These are phyloP conservation scores for Apostichopus leukothele DNA, from an alignment of 53 echinoderm and acorn worm species.

Conservation along the genomic window DNA sequence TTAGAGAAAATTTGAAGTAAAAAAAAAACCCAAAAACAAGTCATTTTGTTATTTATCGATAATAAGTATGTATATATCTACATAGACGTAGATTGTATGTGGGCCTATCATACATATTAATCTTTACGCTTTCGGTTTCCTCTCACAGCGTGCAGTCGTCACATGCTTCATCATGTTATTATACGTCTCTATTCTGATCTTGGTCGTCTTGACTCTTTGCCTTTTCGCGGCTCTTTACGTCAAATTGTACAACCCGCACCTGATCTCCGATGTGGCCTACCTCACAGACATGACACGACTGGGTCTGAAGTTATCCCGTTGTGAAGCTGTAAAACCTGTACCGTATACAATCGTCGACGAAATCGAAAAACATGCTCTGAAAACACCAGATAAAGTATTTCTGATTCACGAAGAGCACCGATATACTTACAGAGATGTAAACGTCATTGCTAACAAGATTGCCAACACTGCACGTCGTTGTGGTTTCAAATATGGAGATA, in stretches of 20 bases:
- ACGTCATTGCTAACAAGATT: conserved; percentile 74
- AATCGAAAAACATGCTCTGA: conserved; percentile 63
- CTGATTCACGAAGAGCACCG: conserved; percentile 71
- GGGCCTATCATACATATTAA: too few relatives aligned
- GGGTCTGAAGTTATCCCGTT: conserved; percentile 56
- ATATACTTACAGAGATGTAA: conserved; percentile 79
- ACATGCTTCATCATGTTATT: neutral
- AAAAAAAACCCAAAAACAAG: too few relatives aligned
- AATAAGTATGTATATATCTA: too few relatives aligned
- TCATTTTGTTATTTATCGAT: too few relatives aligned
- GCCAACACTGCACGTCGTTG: conserved; percentile 65
- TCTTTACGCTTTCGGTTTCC: neutral
- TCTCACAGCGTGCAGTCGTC: neutral
- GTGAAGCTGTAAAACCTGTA: conserved; percentile 52
- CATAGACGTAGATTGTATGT: too few relatives aligned
- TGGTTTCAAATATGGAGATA: conserved; percentile 78
- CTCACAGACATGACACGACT: conserved; percentile 63
- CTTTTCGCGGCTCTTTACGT: conserved; percentile 21
- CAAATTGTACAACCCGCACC: conserved; percentile 52
- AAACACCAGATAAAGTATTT: conserved; percentile 70
- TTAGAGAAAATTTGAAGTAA: too few relatives aligned
- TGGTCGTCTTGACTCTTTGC: conserved; percentile 24
- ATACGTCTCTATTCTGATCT: conserved; percentile 27
- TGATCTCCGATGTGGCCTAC: conserved; percentile 69
- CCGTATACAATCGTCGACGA: conserved; percentile 75